phyloP scores from a whole-genome alignment of 2,113 vertebrate genomes.

The Ardeotis arabs region DNA sequence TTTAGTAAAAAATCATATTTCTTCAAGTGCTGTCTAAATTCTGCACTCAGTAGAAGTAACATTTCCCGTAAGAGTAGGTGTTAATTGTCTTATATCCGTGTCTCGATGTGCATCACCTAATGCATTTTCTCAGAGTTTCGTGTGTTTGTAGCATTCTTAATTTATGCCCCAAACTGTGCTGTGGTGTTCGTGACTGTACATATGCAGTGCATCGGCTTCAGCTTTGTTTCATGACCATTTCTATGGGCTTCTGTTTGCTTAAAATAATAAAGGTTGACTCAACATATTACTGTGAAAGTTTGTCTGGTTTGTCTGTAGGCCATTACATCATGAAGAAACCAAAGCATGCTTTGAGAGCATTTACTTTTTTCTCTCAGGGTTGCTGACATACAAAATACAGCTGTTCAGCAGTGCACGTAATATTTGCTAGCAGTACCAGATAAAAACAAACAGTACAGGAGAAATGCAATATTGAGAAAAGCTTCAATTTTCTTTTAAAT shows the following conservation, averaged over 20 bases:
- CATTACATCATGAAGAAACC: not conserved
- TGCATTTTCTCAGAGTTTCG: not conserved
- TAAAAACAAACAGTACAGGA: not conserved
- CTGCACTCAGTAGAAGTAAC: not conserved
- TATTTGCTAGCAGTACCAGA: not conserved
- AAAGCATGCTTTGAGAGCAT: not conserved
- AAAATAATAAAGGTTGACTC: not conserved
- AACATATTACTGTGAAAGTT: not conserved
- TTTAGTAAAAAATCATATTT: not conserved
- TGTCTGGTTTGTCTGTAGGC: not conserved
- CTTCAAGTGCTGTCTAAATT: not conserved
- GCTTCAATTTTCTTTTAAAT: not conserved
- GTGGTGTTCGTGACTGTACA: not conserved
- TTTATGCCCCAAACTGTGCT: not conserved
- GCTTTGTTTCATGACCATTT: not conserved
- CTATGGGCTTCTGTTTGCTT: constrained; percentile 3
- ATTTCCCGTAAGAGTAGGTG: not conserved
- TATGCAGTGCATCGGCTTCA: not conserved
- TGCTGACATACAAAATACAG: not conserved
- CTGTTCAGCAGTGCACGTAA: not conserved
- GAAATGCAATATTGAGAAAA: not conserved
- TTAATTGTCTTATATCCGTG: not conserved
- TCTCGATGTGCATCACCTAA: not conserved
- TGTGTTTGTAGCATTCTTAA: not conserved
- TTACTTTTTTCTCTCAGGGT: not conserved